Evolutionary conservation across 2,113 vertebrate species (phyloP).

Genomic region (Pluvialis apricaria): DNA sequence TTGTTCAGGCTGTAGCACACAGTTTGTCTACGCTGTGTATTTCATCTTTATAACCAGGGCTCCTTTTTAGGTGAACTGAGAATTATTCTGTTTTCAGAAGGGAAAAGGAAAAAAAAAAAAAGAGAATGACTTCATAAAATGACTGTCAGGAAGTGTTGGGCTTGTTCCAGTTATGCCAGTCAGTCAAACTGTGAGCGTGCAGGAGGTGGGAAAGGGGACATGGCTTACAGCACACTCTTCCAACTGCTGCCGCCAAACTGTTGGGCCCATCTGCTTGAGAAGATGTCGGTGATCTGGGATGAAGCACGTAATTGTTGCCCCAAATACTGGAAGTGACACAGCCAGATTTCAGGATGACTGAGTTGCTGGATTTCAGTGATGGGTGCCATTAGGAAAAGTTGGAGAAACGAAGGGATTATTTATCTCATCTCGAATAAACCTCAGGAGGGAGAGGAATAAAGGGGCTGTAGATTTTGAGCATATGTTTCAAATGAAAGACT

Average conservation of each 20-base stretch:
- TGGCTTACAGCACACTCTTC: not conserved
- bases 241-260: not conserved
- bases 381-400: not conserved
- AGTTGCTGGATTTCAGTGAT: not conserved
- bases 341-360: not conserved
- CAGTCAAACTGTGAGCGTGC: not conserved
- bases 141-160: conserved; percentile 16
- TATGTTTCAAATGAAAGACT: not conserved
- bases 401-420: not conserved
- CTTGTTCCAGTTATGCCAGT: conserved; percentile 32
- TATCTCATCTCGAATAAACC: not conserved
- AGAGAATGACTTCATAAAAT: not conserved
- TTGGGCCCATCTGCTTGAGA: conserved; percentile 12
- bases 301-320: not conserved
- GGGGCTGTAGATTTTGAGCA: rapidly evolving
- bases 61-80: not conserved
- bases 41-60: not conserved
- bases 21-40: not conserved
- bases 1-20: not conserved
- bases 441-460: not conserved
- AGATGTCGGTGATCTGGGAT: not conserved
- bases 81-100: not conserved
- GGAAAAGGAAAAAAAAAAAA: not conserved
- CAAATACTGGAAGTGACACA: not conserved
- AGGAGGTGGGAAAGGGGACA: not conserved